Base-by-base conservation (phyloP, 2,888 invertebrate genomes). In the Chirona hameri region DNA sequence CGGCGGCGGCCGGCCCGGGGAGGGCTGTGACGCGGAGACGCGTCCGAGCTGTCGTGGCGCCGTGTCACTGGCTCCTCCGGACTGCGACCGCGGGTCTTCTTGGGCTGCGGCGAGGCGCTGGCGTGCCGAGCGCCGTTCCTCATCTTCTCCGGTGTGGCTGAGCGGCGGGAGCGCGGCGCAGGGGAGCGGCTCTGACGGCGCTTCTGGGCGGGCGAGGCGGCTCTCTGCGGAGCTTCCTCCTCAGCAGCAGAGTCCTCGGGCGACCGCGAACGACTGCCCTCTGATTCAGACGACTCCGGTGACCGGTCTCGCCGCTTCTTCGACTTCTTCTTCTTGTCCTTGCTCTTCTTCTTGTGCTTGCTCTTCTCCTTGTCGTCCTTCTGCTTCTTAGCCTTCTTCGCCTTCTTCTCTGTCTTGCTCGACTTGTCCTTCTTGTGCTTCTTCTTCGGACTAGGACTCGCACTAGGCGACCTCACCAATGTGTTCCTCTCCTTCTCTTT, bases 281-380 rank as follows among this genome's bases (percentile, higher is more conserved):
- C 76, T 1, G 76, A 76, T 0, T 76, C 76, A 10, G 76, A 76
- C 21, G 76, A 76, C 46, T 76, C 76, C 10, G 76, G 76, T 1
- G 76, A 93, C 93, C 92, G 92, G 86, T 91, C 90, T 88, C 91
- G 91, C 85, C 89, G 89, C 86, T 89, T 89, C 89, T 92, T 92
- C 89, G 93, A 94, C 86, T 93, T 92, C 89, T 93, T 94, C 87
- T 92, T 91, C 88, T 93, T 90, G 88, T 92, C 88, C 86, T 90
- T 88, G 88, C 89, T 87, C 88, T 90, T 84, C 52, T 84, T 85
- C 55, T 84, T 85, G 79, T 85, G 83, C 55, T 82, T 48, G 48
- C 79, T 29, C 81, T 60, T 84, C 29, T 84, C 69, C 57, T 72
- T 81, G 55, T 39, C 82, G 46, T 81, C 65, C 27, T 60, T 83